These are phyloP conservation scores for Zaprionus tsacasi DNA, from an alignment of 1,140 invertebrate genomes.

Conservation along the genomic window DNA sequence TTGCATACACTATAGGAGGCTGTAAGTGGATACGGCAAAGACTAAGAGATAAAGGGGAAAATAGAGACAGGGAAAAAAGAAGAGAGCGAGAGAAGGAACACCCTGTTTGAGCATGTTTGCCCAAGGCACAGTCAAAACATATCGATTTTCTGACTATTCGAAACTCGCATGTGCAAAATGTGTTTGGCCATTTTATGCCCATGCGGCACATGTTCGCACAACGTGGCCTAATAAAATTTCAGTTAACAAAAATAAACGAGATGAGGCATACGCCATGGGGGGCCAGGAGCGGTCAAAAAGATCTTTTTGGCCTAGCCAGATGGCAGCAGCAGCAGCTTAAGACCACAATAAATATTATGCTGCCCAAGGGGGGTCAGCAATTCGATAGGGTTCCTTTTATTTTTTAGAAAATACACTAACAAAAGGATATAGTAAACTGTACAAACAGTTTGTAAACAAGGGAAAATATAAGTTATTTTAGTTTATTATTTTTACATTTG, in stretches of 20 bases:
- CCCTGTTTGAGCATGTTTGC: not conserved
- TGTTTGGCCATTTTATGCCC: conserved; percentile 46
- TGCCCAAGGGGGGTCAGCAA: conserved; percentile 38
- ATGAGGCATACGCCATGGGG: not conserved
- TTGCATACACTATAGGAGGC: not conserved
- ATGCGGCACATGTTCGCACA: conserved; percentile 58
- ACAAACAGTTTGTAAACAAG: not conserved
- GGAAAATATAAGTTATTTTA: not conserved
- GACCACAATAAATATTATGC: conserved; percentile 65
- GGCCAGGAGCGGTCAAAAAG: not conserved
- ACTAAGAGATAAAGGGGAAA: not conserved
- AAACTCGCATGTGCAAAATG: conserved; percentile 34
- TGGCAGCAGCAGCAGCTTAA: conserved; percentile 4
- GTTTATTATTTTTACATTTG: not conserved
- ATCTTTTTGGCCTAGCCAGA: not conserved
- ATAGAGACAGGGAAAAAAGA: not conserved
- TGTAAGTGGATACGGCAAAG: not conserved
- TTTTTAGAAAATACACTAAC: conserved; percentile 20
- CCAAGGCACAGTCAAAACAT: conserved; percentile 49
- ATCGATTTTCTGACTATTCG: conserved; percentile 58
- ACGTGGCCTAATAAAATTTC: conserved; percentile 72
- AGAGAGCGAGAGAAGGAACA: too few relatives aligned
- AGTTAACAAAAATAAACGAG: conserved; percentile 58
- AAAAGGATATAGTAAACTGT: not conserved
- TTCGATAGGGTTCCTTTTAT: conserved; percentile 9